Evolutionary conservation across 2,888 invertebrate species (phyloP).

Genomic region (Mycogona germanica): DNA sequence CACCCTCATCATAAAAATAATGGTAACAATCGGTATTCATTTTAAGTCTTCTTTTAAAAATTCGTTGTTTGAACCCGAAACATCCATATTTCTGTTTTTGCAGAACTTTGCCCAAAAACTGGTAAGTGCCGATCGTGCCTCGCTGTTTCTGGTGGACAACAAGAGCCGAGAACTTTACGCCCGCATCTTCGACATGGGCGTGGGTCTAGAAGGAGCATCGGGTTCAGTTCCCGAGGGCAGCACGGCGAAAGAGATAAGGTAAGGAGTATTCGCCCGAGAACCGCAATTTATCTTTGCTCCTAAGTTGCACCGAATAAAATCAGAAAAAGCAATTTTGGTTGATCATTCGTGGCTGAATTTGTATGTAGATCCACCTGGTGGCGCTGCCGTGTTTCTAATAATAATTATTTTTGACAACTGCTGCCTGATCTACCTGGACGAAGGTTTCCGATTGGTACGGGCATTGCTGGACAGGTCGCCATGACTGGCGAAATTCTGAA

Average conservation of each 20-base stretch:
- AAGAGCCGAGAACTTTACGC: constrained; percentile 63
- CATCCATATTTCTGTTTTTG: no score
- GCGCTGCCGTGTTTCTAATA: no score
- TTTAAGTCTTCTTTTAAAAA: neutral
- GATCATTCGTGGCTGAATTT: neutral
- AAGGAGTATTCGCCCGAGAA: neutral
- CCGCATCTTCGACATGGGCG: constrained; percentile 55
- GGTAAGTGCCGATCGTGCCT: constrained; percentile 71
- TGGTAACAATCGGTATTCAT: constrained; percentile 38
- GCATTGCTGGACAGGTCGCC: constrained; percentile 73
- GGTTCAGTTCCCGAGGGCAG: constrained; percentile 15
- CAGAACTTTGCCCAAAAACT: constrained; percentile 63
- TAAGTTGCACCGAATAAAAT: no score
- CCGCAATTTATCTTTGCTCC: no score
- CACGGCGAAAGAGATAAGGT: constrained; percentile 16
- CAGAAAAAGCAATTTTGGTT: neutral
- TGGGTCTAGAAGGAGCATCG: constrained; percentile 20
- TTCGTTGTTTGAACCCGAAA: neutral
- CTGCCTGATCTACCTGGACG: no score
- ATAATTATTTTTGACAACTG: no score
- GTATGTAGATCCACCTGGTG: no score
- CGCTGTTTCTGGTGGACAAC: constrained; percentile 64
- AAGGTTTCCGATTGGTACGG: constrained; percentile 60
- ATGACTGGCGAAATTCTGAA: constrained; percentile 64
- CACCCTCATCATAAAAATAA: constrained; percentile 63